These are phyloP conservation scores for Acestrorhynchus altus DNA, from an alignment of 2,797 vertebrate genomes.

Conservation along the genomic window DNA sequence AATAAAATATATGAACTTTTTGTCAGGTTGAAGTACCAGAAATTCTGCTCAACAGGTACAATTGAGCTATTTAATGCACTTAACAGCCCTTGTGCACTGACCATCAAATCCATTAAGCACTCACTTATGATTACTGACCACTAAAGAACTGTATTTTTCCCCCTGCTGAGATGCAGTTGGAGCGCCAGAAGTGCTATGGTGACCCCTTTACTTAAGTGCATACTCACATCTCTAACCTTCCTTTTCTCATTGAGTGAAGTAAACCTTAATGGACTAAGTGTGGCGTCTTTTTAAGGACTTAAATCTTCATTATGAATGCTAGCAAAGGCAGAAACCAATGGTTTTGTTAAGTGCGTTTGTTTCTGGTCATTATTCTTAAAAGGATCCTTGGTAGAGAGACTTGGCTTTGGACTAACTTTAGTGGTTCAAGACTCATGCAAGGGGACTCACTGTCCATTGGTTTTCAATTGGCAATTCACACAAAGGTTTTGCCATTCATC, in stretches of 20 bases:
- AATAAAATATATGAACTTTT: slow-evolving; percentile 2
- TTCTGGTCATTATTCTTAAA: background rate
- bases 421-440: background rate
- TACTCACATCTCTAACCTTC: background rate
- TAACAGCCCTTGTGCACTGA: slow-evolving; percentile 42
- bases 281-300: slow-evolving; percentile 15
- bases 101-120: slow-evolving; percentile 38
- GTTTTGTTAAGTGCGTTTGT: background rate
- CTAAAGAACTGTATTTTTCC: background rate
- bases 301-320: background rate
- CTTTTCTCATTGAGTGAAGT: background rate
- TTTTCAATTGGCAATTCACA: background rate
- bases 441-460: background rate
- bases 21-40: background rate
- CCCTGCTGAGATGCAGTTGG: background rate
- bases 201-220: slow-evolving; percentile 19
- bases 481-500: background rate
- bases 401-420: background rate
- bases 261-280: slow-evolving; percentile 16
- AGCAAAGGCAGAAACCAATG: background rate
- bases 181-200: background rate
- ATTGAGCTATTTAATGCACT: slow-evolving; percentile 24
- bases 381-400: background rate
- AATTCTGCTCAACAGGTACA: slow-evolving; percentile 22
- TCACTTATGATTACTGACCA: slow-evolving; percentile 26